Conservation (phyloP, 2,113 vertebrate species). For the Steatornis caripensis region DNA sequence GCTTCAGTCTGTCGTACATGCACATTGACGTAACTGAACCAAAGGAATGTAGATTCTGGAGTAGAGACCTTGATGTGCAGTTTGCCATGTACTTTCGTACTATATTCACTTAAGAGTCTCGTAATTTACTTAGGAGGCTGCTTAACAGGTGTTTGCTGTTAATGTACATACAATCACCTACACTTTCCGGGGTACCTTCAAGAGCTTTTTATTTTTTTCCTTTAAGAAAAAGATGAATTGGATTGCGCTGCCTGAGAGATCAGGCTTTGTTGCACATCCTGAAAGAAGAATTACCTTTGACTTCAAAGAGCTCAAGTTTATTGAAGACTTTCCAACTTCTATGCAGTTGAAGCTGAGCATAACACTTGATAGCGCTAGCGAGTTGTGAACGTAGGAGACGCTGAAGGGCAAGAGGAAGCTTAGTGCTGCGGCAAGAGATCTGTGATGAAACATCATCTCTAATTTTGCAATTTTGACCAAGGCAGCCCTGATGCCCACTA, state of each 20-base stretch:
- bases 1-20: rapidly evolving
- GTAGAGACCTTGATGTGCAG: not conserved
- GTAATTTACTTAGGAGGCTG: not conserved
- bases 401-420: not conserved
- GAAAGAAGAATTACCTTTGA: not conserved
- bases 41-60: not conserved
- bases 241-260: not conserved
- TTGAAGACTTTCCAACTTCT: not conserved
- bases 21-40: not conserved
- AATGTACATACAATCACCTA: not conserved
- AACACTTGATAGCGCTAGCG: not conserved
- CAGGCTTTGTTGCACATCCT: not conserved
- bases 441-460: not conserved
- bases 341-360: not conserved
- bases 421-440: not conserved
- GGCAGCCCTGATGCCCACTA: not conserved
- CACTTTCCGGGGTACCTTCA: not conserved
- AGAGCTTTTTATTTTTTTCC: not conserved
- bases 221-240: not conserved
- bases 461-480: not conserved
- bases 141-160: not conserved
- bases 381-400: not conserved
- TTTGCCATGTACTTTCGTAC: not conserved
- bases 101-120: not conserved
- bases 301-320: not conserved